These are phyloP conservation scores for Calameuta filiformis DNA, from an alignment of 2,888 invertebrate species.

Conservation along the genomic window DNA sequence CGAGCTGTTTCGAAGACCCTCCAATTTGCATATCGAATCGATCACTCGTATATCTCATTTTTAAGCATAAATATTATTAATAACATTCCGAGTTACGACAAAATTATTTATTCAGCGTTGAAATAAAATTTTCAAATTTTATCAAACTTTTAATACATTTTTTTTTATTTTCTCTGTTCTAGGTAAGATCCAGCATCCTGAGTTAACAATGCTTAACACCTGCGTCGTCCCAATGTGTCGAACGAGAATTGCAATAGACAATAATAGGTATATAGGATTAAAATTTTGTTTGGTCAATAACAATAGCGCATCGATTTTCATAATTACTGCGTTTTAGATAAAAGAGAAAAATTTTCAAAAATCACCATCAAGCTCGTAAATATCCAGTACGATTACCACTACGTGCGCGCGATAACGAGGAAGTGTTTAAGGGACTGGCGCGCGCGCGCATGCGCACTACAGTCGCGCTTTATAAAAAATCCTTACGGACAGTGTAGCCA, in stretches of 20 bases:
- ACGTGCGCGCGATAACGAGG: neutral
- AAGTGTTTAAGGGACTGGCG: conserved; percentile 3
- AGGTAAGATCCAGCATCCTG: conserved; percentile 37
- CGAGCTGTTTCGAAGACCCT: neutral
- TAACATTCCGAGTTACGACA: neutral
- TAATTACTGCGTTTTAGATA: neutral
- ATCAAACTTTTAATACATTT: neutral
- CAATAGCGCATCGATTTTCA: neutral
- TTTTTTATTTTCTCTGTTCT: conserved; percentile 31
- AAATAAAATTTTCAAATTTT: neutral
- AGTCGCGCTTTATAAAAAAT: conserved; percentile 5
- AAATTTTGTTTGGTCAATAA: neutral
- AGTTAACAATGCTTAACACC: neutral
- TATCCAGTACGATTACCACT: neutral
- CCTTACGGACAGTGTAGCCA: neutral
- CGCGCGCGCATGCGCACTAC: conserved; percentile 22
- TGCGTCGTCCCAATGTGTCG: neutral
- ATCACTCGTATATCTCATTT: neutral
- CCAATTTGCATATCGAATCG: conserved; percentile 12
- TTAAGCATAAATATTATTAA: neutral
- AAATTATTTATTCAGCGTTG: neutral
- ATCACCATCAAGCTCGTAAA: neutral
- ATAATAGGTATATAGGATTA: neutral
- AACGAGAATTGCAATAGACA: neutral
- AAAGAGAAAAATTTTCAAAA: neutral